Conservation (phyloP, 2,888 invertebrate species). For the Diarsia mendica region DNA sequence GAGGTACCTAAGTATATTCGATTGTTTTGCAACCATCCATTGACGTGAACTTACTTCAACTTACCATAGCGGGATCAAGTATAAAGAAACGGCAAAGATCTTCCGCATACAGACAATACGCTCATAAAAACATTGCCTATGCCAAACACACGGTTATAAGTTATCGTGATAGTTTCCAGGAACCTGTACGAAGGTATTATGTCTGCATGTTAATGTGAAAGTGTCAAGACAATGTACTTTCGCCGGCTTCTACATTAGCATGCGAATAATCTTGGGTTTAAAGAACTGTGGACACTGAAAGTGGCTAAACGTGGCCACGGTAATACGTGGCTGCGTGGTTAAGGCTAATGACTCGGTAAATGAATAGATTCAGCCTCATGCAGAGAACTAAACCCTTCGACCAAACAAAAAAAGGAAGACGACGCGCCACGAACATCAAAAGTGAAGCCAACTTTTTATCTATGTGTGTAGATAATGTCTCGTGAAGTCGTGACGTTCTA, state of each 20-base stretch:
- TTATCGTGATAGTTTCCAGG: slow-evolving; percentile 77
- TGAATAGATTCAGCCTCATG: slow-evolving; percentile 19
- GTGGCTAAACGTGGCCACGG: slow-evolving; percentile 28
- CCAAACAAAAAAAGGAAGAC: no score
- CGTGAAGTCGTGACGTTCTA: no score
- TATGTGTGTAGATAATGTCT: no score
- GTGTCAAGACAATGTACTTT: slow-evolving; percentile 81
- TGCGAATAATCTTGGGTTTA: slow-evolving; percentile 73
- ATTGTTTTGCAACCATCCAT: slow-evolving; percentile 23
- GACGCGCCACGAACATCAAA: no score
- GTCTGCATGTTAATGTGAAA: slow-evolving; percentile 82
- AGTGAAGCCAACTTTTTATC: no score
- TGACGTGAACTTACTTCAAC: slow-evolving; percentile 12
- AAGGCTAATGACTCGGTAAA: slow-evolving; percentile 37
- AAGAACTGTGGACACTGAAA: slow-evolving; percentile 56
- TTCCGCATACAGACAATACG: slow-evolving; percentile 65
- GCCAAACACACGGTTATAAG: slow-evolving; percentile 67
- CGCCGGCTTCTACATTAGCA: slow-evolving; percentile 74
- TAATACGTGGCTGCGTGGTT: slow-evolving; percentile 45
- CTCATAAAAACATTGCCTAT: slow-evolving; percentile 72
- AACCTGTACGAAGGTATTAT: slow-evolving; percentile 69
- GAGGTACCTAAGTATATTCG: background rate
- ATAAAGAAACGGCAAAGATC: slow-evolving; percentile 45
- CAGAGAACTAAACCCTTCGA: no score
- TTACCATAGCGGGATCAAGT: slow-evolving; percentile 17